Evolutionary conservation across 2,113 vertebrate genomes (phyloP), one percentile per base, ranked within the genome.

Genomic region (Nansenia antarctica): DNA sequence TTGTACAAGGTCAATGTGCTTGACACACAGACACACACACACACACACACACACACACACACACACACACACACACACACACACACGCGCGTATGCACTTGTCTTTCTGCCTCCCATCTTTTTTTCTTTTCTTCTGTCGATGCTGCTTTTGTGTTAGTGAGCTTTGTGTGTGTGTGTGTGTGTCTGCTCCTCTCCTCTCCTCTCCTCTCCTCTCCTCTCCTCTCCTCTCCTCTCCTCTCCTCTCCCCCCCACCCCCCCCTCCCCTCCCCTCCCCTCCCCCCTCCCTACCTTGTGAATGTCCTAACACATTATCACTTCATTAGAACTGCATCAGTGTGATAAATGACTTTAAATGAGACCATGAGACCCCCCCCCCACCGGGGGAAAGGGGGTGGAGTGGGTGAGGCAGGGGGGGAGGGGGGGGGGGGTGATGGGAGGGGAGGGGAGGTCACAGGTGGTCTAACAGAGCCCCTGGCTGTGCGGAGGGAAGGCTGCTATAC

Each of bases 271-370:
- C 9, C 57, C 30, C 74, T 57, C 52, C 69, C 58, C 31, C 20
- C 39, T 2, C 12, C 26, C 39, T 22, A 3, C 27, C 15, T 39
- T 0, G 32, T 64, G 69, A 81, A 80, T 78, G 77, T 69, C 30
- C 71, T 75, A 73, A 67, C 78, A 72, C 69, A 78, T 79, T 72
- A 77, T 76, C 69, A 73, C 76, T 77, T 79, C 72, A 81, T 80
- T 83, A 79, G 47, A 71, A 55, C 59, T 70, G 70, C 74, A 69
- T 77, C 73, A 66, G 42, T 45, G 71, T 81, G 74, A 81, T 81
- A 74, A 81, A 85, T 85, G 54, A 73, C 62, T 54, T 32, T 63
- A 15, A 29, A 12, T 34, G 45, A n/a, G 22, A 8, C 53, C 8
- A 15, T 62, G 57, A 70, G 64, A 72, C 45, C 47, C 39, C 18